Evolutionary conservation across 2,113 vertebrate genomes (phyloP), one percentile per base, ranked within the genome.

Genomic region (Vulpes lagopus): DNA sequence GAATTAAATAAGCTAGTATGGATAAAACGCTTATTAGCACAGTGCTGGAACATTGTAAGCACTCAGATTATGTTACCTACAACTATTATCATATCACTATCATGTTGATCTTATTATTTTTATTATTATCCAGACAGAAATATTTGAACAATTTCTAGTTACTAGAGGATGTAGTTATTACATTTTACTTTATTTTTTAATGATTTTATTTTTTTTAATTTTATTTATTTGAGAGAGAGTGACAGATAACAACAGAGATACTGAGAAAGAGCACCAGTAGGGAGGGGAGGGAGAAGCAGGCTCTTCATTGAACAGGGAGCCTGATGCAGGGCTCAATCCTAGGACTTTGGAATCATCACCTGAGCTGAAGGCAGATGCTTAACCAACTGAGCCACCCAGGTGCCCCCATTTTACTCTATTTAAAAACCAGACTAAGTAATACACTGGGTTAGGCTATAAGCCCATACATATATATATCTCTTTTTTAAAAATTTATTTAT

Each of bases 101-200:
- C 69, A 55, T 22, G 64, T n/a, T 25, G 67, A 20, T 71, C 16
- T 51, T 57, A 25, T 91, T 73, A n/a, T 51, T 89, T 14, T 73
- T 62, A 23, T 62, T 51, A 27, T 91, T 30, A 93, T 53, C 82
- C 86, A 86, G n/a, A 95, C 4, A 89, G 27, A 95, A 90, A 67
- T 69, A 91, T 25, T 65, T 74, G 49, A 94, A 69, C 25, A 79
- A 62, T n/a, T 90, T 27, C 73, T 57, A 94, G 49, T 92, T 86
- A 64, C 64, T 90, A n/a, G 25, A 38, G 3, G 76, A 43, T 49
- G 5, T 11, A 30, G 7, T 57, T 84, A 43, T 78, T 53, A 19
- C 11, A 76, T 59, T 96, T 88, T 60, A 81, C 43, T 90, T 5
- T 76, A 35, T 76, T 83, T 93, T 43, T 43, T 43, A 43, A 43